phyloP scores from a whole-genome alignment of 2,113 vertebrate species.

The Podarcis cretensis region DNA sequence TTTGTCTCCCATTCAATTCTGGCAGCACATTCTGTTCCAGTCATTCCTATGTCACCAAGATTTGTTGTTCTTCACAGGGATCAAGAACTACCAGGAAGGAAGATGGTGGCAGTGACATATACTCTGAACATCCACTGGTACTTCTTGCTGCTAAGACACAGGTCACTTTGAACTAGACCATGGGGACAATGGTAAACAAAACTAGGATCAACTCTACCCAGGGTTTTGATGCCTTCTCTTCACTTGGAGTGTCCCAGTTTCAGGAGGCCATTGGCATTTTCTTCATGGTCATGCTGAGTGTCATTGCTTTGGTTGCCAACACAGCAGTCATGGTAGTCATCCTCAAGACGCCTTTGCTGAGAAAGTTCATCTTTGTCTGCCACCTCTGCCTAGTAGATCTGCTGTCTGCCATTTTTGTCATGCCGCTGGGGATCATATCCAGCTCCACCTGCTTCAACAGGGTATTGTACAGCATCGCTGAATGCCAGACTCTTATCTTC shows the following conservation, averaged over 20 bases:
- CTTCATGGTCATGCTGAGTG: slow-evolving; percentile 86
- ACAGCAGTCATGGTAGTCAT: slow-evolving; percentile 84
- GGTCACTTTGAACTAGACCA: slow-evolving; percentile 43
- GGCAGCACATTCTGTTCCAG: background rate
- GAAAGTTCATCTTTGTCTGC: slow-evolving; percentile 89
- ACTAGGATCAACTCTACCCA: slow-evolving; percentile 63
- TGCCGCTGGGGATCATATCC: slow-evolving; percentile 90
- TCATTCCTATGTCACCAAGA: background rate
- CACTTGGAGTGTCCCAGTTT: slow-evolving; percentile 62
- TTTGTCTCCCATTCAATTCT: background rate
- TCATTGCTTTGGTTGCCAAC: slow-evolving; percentile 86
- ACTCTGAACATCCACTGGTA: background rate
- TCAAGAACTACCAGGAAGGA: background rate
- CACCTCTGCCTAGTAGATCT: slow-evolving; percentile 92
- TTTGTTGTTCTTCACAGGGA: slow-evolving; percentile 31
- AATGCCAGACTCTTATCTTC: slow-evolving; percentile 87
- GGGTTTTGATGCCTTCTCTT: slow-evolving; percentile 55
- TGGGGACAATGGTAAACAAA: slow-evolving; percentile 54
- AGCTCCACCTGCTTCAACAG: slow-evolving; percentile 84
- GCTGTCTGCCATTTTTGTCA: slow-evolving; percentile 88
- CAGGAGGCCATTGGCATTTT: slow-evolving; percentile 82
- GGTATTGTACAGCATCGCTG: slow-evolving; percentile 80
- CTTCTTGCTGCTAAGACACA: background rate
- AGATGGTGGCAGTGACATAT: slow-evolving; percentile 14
- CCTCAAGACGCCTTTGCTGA: slow-evolving; percentile 86